phyloP scores from a whole-genome alignment of 2,888 invertebrate species.

The Dorcus parallelipipedus region DNA sequence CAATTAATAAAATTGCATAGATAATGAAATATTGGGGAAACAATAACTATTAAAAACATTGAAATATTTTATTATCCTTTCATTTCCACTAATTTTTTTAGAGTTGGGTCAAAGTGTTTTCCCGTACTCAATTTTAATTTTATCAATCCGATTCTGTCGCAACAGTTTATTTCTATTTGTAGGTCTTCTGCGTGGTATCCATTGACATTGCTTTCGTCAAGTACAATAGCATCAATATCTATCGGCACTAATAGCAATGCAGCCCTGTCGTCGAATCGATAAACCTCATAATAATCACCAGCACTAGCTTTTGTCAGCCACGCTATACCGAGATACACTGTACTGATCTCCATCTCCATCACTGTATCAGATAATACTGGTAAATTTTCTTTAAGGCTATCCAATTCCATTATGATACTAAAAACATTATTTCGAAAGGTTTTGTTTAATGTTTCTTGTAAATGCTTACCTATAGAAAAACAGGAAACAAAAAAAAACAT shows the following conservation, averaged over 20 bases:
- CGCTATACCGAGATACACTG: background rate
- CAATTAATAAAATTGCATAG: background rate
- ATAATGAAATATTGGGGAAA: background rate
- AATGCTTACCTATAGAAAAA: background rate
- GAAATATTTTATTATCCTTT: slow-evolving; percentile 2
- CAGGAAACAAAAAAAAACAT: too few relatives aligned
- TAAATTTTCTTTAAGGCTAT: background rate
- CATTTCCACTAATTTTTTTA: slow-evolving; percentile 2
- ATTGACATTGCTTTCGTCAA: slow-evolving; percentile 1
- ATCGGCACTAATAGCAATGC: slow-evolving; percentile 1
- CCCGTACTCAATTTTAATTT: background rate
- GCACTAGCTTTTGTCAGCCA: slow-evolving; percentile 2
- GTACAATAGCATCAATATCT: slow-evolving; percentile 3
- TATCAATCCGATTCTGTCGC: slow-evolving; percentile 1
- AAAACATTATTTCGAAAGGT: too few relatives aligned
- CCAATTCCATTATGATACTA: background rate
- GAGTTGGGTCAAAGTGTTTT: background rate
- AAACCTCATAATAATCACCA: slow-evolving; percentile 2
- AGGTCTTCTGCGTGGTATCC: background rate
- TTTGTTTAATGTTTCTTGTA: too few relatives aligned
- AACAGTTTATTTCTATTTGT: slow-evolving; percentile 4
- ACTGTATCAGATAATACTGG: slow-evolving; percentile 9
- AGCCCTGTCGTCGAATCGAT: slow-evolving; percentile 1
- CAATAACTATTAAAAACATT: slow-evolving; percentile 1
- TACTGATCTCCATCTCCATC: background rate